Evolutionary conservation across 2,797 vertebrate species (phyloP), one percentile per base, ranked within the genome.

Genomic region (Phoxinus dragarum): DNA sequence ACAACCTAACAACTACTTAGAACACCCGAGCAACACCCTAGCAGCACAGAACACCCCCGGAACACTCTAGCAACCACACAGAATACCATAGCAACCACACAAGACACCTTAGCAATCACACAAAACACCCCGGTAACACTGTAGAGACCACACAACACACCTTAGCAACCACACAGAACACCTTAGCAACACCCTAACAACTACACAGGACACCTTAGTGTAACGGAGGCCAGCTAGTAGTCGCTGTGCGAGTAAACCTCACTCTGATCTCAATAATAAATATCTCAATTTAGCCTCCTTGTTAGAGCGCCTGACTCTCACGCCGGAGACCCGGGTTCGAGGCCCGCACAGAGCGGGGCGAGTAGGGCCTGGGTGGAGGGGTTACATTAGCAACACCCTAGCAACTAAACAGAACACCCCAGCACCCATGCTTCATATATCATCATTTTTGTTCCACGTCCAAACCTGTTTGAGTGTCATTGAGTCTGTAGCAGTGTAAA

Each of bases 11-110:
- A 36, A 36, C 59, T 0, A 71, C 40, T 14, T 5, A 72, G 9
- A 44, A 44, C 19, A 44, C 9, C 5, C 0, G 2, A 34, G 34
- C 66, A 38, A 0, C 16, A 71, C 16, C 0, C 0, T 16, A 38
- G 16, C 47, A n/a, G n/a, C 4, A 47, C 44, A 47, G 5, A 52
- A n/a, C n/a, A n/a, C n/a, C n/a, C n/a, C n/a, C n/a, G n/a, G 16
- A 69, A 38, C 34, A 71, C 16, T 17, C 7, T 21, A 68, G 17
- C 6, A 5, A 38, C 19, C 1, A 36, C 7, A 9, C 31, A 38
- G 5, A 36, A 38, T 7, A 68, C 8, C 7, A 4, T 23, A 40
- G 66, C 6, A 38, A 38, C 59, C 2, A 61, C 11, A 59, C 56
- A n/a, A 2, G 2, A n/a, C 31, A 61, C 14, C 2, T 1, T 16